A percentile compares a stretch with the other conserved stretches of the same genome.
Conservation (phyloP, 2,888 invertebrate species). For the Microplitis manilae region DNA sequence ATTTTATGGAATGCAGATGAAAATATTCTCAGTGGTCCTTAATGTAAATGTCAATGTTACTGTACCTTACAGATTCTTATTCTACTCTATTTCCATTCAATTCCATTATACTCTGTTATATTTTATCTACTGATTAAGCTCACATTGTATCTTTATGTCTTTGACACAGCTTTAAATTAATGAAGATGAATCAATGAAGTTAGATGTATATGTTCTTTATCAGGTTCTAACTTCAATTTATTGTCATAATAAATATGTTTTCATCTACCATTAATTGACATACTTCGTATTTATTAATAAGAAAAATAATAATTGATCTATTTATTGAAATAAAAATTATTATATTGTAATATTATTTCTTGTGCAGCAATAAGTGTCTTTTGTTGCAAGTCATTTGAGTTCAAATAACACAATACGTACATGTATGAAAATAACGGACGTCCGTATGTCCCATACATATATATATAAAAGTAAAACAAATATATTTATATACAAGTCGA, state of each 20-base stretch:
- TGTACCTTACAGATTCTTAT: no score
- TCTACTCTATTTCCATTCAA: no score
- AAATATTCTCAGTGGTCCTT: no score
- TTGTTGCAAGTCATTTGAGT: neutral
- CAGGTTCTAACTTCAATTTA: neutral
- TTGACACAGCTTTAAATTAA: neutral
- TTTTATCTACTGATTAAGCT: neutral
- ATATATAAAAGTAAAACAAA: neutral
- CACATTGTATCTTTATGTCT: neutral
- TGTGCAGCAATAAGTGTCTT: neutral
- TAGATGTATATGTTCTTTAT: neutral
- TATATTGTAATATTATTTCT: neutral
- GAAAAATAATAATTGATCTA: neutral
- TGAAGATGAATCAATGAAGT: neutral
- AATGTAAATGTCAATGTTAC: no score
- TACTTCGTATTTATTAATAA: neutral
- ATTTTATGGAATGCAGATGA: no score
- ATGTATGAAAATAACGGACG: neutral
- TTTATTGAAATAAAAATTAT: neutral
- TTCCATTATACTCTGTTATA: neutral
- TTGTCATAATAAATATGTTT: neutral
- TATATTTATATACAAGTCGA: conserved; percentile 1
- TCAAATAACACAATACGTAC: neutral
- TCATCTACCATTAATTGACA: neutral
- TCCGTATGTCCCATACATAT: neutral